Conservation (phyloP, 64 coral and sea anemone species). For the Montipora sp. region DNA sequence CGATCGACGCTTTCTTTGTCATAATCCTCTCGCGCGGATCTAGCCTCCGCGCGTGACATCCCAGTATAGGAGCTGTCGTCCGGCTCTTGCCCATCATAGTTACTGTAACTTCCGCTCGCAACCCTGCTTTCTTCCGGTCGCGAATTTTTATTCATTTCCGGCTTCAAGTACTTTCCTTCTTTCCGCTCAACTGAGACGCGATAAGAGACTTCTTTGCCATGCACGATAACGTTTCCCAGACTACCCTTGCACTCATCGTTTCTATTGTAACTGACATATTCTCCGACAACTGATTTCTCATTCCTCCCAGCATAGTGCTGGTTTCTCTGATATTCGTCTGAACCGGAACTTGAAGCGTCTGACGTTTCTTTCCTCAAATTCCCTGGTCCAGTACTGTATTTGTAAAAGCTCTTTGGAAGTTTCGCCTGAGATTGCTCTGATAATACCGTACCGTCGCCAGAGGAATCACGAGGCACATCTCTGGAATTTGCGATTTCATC, state of each 20-base stretch:
- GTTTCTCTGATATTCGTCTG: slow-evolving; percentile 31
- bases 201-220: slow-evolving; percentile 17
- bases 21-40: neutral
- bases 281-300: slow-evolving; percentile 86
- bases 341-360: neutral
- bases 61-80: neutral
- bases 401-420: neutral
- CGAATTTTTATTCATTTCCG: neutral
- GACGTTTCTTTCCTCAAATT: slow-evolving; percentile 9
- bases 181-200: slow-evolving; percentile 28
- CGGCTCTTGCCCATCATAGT: neutral
- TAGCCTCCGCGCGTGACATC: neutral
- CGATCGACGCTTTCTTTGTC: slow-evolving; percentile 4
- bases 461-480: slow-evolving; percentile 18
- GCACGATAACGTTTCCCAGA: neutral
- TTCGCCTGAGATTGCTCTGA: slow-evolving; percentile 1
- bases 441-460: neutral
- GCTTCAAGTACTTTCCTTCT: slow-evolving; percentile 24
- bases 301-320: slow-evolving; percentile 55
- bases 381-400: neutral
- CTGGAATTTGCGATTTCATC: neutral
- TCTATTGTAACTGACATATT: slow-evolving; percentile 81
- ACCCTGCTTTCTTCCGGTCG: slow-evolving; percentile 6
- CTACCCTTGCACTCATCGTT: slow-evolving; percentile 72
- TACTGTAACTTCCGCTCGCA: neutral